Base-by-base conservation (phyloP, 2,797 vertebrate genomes). In the Simalia tracyae region DNA sequence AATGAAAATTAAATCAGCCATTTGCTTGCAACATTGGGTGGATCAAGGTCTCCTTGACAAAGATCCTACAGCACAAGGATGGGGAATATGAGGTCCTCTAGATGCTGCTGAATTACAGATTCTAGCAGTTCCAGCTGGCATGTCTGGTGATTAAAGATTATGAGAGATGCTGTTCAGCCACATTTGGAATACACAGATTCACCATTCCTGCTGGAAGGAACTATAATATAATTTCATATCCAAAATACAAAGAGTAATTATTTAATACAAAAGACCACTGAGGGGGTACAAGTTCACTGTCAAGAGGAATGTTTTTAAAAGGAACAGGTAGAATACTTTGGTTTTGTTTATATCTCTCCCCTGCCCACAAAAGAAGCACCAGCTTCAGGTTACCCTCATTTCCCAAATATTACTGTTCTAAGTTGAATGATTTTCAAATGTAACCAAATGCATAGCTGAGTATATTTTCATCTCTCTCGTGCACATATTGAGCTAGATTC, bases 401-500 rank as follows among this genome's bases (percentile, higher is more conserved):
- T 63, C 46, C 68, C 31, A 64, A 89, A 10, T 15, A 42, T 92
- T 88, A 57, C 6, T 36, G 26, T 60, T 42, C 28, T 31, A 84
- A 6, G 24, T 42, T 66, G 28, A 91, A 59, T 26, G 1, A 68
- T n/a, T 68, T n/a, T 81, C 46, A 42, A 31, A n/a, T 56, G n/a
- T 84, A 42, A 61, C n/a, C 31, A 56, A 66, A 3, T n/a, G 14
- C 24, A 89, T 31, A 28, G 8, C 12, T 50, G 15, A n/a, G 4
- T 84, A 10, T 68, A 86, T 46, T 81, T 81, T 46, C 31, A 36
- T 9, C 72, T 42, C 8, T 22, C 36, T 81, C 19, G 24, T 46
- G 36, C 19, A 81, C 22, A 15, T 81, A 95, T 92, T 90, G 57
- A 90, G 31, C 24, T 36, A 10, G 24, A 92, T 15, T 89, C 50